Conservation (phyloP, 2,797 vertebrate genomes). For the Bovichtus diacanthus region DNA sequence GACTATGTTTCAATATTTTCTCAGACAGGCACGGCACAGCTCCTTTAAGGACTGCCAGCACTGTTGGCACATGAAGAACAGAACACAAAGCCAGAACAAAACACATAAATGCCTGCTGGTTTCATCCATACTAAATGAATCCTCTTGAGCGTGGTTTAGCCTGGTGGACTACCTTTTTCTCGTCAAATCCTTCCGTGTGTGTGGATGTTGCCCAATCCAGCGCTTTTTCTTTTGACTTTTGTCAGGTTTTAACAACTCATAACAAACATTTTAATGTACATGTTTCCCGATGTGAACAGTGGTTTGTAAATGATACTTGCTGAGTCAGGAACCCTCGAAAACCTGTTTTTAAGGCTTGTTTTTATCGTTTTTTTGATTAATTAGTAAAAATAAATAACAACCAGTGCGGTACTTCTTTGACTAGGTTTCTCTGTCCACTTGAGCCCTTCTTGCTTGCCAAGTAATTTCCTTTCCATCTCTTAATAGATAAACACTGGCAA, state of each 20-base stretch:
- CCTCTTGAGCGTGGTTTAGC: conserved; percentile 51
- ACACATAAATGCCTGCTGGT: conserved; percentile 65
- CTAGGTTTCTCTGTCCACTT: background rate
- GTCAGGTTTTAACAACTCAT: conserved; percentile 5
- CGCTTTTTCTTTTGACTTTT: conserved; percentile 17
- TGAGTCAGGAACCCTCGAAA: background rate
- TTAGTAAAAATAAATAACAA: too few species aligned
- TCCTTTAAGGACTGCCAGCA: conserved; percentile 61
- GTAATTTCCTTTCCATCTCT: conserved; percentile 10
- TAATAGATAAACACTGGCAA: conserved; percentile 6
- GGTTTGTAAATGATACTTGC: background rate
- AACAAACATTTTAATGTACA: conserved; percentile 1
- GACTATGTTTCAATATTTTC: conserved; percentile 54
- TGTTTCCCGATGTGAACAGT: background rate
- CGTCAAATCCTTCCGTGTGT: conserved; percentile 29
- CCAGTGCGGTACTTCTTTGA: background rate
- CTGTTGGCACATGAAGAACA: conserved; percentile 65
- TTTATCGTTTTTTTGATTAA: too few species aligned
- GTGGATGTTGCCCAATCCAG: conserved; percentile 32
- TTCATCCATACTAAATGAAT: conserved; percentile 63
- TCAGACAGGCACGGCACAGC: conserved; percentile 52
- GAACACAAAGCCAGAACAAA: conserved; percentile 67
- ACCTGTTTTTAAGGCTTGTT: background rate
- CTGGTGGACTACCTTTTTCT: conserved; percentile 39
- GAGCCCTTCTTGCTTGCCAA: background rate